Percentiles rank a stretch among this genome's conserved stretches.
Conservation (phyloP, 2,113 vertebrate species). For the Lucifuga dentata region DNA sequence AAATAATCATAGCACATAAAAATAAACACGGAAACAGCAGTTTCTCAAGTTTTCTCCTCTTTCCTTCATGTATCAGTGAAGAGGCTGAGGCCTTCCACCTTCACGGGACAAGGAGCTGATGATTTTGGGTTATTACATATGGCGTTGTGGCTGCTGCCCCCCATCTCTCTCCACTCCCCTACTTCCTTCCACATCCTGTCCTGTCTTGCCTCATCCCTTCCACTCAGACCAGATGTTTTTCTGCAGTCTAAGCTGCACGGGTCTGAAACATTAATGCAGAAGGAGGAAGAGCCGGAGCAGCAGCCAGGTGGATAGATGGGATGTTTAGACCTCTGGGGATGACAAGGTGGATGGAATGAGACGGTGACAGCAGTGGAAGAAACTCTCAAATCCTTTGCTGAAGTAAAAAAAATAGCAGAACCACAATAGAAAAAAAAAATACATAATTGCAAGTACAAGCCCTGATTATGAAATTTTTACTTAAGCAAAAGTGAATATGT, state of each 20-base stretch:
- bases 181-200: constrained; percentile 69
- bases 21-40: too few species aligned
- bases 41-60: constrained; percentile 1
- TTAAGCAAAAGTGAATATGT: too few species aligned
- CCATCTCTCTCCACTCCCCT: constrained; percentile 48
- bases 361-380: background rate
- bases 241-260: constrained; percentile 35
- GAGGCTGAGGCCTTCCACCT: constrained; percentile 34
- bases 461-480: too few species aligned
- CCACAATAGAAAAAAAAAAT: too few species aligned
- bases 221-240: constrained; percentile 70
- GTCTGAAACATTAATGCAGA: constrained; percentile 58
- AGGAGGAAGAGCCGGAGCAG: constrained; percentile 29
- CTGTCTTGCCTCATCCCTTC: constrained; percentile 49
- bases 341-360: constrained; percentile 3
- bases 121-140: constrained; percentile 50
- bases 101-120: constrained; percentile 35
- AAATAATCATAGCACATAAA: too few species aligned
- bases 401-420: too few species aligned
- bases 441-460: too few species aligned
- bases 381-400: too few species aligned
- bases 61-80: background rate
- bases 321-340: constrained; percentile 54
- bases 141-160: constrained; percentile 58
- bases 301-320: constrained; percentile 64